Conservation (phyloP, 2,888 invertebrate genomes). For the Sympetrum striolatum region DNA sequence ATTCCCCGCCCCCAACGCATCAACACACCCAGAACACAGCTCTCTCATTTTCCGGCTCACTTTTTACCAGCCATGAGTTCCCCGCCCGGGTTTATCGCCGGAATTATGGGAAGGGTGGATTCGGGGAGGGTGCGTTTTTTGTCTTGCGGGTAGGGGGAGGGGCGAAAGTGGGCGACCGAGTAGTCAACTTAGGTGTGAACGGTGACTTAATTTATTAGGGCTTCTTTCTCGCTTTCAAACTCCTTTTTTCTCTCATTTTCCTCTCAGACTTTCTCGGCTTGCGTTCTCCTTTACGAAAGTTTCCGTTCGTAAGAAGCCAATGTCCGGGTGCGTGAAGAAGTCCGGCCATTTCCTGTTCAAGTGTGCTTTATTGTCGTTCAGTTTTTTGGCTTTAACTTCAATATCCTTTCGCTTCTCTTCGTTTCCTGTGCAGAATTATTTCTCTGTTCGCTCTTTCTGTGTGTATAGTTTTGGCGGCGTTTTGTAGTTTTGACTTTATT, state of each 20-base stretch:
- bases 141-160: neutral
- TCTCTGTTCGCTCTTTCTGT: too few relatives aligned
- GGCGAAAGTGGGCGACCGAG: neutral
- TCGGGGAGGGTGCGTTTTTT: neutral
- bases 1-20: neutral
- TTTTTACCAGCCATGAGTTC: neutral
- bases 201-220: neutral
- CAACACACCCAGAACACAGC: neutral
- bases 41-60: neutral
- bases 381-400: neutral
- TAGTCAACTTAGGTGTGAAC: neutral
- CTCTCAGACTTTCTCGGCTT: neutral
- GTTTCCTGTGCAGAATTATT: neutral
- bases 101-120: neutral
- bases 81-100: neutral
- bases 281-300: neutral
- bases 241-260: neutral
- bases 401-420: neutral
- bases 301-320: neutral
- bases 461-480: too few relatives aligned
- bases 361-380: neutral
- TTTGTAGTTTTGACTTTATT: too few relatives aligned
- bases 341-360: too few relatives aligned
- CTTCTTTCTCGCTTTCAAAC: neutral
- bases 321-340: neutral